Percentiles rank a stretch among this genome's conserved stretches.
Conservation (phyloP, 2,797 vertebrate genomes). For the Podarcis siculus region DNA sequence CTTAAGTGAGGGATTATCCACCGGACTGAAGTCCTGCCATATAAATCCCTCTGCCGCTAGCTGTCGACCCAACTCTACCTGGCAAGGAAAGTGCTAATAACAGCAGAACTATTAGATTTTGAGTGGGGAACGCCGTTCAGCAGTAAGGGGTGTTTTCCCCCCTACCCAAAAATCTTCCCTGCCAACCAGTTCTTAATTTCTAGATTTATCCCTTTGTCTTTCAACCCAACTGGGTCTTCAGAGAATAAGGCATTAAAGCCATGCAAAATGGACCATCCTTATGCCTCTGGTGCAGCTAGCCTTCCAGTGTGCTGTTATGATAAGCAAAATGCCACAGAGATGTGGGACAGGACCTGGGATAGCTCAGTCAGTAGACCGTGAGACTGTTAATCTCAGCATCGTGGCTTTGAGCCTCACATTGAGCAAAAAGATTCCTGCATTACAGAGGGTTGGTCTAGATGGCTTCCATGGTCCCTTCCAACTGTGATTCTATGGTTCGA, state of each 20-base stretch:
- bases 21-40: background rate
- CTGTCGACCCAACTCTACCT: background rate
- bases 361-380: too few species aligned
- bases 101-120: background rate
- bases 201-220: background rate
- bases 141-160: background rate
- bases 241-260: background rate
- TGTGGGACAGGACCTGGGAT: too few species aligned
- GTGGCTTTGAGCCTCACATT: too few species aligned
- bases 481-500: too few species aligned
- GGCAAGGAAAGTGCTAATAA: background rate
- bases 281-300: background rate
- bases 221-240: background rate
- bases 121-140: background rate
- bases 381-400: too few species aligned
- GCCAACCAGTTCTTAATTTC: background rate
- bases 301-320: background rate
- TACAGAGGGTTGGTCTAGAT: too few species aligned
- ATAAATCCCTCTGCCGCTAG: constrained; percentile 17
- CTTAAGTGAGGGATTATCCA: constrained; percentile 15
- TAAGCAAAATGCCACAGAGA: background rate
- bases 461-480: too few species aligned
- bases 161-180: background rate
- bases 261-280: background rate
- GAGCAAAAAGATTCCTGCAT: too few species aligned